These are phyloP conservation scores for Anseranas semipalmata DNA, from an alignment of 2,113 vertebrate genomes.

Conservation along the genomic window DNA sequence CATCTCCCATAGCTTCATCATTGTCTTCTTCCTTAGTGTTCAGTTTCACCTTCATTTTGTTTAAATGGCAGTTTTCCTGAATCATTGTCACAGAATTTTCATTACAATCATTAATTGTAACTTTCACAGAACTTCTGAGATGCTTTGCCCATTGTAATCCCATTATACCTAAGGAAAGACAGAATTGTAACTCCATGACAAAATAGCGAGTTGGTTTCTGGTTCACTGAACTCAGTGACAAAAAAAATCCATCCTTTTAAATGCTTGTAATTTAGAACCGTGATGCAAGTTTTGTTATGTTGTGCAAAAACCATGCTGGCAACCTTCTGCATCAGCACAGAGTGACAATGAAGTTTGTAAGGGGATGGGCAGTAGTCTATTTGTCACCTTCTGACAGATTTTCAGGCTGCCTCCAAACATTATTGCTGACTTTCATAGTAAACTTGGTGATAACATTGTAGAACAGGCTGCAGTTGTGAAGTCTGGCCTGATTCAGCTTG, in stretches of 20 bases:
- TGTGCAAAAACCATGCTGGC: not conserved
- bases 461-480: not conserved
- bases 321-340: not conserved
- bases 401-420: not conserved
- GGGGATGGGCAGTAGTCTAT: not conserved
- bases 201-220: not conserved
- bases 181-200: not conserved
- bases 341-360: not conserved
- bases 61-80: slow-evolving; percentile 92
- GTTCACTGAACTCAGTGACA: fast-evolving
- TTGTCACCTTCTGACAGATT: not conserved
- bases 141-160: slow-evolving; percentile 98
- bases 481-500: not conserved
- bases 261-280: not conserved
- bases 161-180: slow-evolving; percentile 88
- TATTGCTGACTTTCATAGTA: not conserved
- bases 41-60: slow-evolving; percentile 86
- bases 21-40: slow-evolving; percentile 67
- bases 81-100: slow-evolving; percentile 92
- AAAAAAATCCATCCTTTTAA: not conserved
- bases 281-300: not conserved
- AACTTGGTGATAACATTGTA: not conserved
- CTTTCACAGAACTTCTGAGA: slow-evolving; percentile 86
- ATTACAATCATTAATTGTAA: slow-evolving; percentile 94
- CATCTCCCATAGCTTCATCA: slow-evolving; percentile 63